A percentile compares a stretch with the other conserved stretches of the same genome.
These are phyloP conservation scores for Chiridota heheva DNA, from an alignment of 35 echinoderm and acorn worm genomes.

Conservation along the genomic window DNA sequence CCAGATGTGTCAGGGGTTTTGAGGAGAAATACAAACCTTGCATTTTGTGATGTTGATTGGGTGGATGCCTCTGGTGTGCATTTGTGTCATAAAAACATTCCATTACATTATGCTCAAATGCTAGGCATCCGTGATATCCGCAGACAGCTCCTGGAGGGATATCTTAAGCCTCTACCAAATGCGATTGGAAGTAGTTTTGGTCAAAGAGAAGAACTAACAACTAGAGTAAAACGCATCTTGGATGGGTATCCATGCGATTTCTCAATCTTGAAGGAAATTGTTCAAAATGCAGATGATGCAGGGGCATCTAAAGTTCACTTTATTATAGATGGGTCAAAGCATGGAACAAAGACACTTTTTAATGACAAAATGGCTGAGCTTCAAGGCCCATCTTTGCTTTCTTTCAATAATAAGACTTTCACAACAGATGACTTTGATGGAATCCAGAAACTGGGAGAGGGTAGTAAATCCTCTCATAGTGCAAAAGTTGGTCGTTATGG, in stretches of 20 bases:
- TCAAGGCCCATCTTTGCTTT: conserved; percentile 72
- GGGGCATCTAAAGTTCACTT: conserved; percentile 84
- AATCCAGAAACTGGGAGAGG: conserved; percentile 77
- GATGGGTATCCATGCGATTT: conserved; percentile 65
- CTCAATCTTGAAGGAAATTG: conserved; percentile 81
- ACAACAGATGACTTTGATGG: conserved; percentile 66
- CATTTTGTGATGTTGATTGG: conserved; percentile 69
- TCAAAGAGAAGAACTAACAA: conserved; percentile 82
- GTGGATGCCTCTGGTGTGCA: conserved; percentile 10
- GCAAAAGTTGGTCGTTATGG: conserved; percentile 79
- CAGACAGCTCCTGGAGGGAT: conserved; percentile 32
- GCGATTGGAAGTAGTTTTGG: conserved; percentile 67
- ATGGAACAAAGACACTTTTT: conserved; percentile 40
- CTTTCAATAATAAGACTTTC: conserved; percentile 74
- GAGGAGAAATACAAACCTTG: conserved; percentile 12
- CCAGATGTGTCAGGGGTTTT: conserved; percentile 41
- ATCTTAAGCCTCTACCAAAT: not conserved
- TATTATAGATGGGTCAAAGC: conserved; percentile 52
- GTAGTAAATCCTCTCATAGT: conserved; percentile 46
- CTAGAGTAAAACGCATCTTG: conserved; percentile 67
- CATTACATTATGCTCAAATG: not conserved
- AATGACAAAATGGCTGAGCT: conserved; percentile 41
- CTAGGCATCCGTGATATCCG: conserved; percentile 54
- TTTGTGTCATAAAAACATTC: conserved; percentile 39
- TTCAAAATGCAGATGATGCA: conserved; percentile 98